Percentiles rank a stretch among this genome's conserved stretches.
phyloP scores from a whole-genome alignment of 2,888 invertebrate species.

The Hoplodrina ambigua region DNA sequence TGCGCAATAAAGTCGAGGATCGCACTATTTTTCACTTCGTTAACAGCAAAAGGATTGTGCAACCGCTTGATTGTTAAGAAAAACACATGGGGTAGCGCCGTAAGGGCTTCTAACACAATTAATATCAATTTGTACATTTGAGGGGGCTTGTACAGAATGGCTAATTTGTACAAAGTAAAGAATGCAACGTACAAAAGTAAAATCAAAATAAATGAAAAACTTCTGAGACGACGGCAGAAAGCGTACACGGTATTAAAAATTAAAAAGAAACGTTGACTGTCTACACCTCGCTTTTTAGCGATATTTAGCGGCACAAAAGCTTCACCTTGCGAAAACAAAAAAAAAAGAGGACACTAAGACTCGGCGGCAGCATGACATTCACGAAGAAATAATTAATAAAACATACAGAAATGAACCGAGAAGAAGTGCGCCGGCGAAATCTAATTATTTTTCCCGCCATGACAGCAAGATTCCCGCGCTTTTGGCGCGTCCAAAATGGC shows the following conservation, averaged over 20 bases:
- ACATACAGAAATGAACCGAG: conserved; percentile 87
- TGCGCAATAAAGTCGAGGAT: conserved; percentile 67
- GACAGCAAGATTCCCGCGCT: conserved; percentile 87
- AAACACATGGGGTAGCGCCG: conserved; percentile 86
- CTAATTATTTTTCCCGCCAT: conserved; percentile 88
- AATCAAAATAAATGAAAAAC: conserved; percentile 52
- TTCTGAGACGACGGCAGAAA: conserved; percentile 55
- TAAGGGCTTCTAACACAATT: conserved; percentile 86
- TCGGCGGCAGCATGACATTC: conserved; percentile 71
- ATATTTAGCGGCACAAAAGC: conserved; percentile 73
- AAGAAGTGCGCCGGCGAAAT: conserved; percentile 82
- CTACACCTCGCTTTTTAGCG: conserved; percentile 72
- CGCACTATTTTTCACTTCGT: conserved; percentile 63
- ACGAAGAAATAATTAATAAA: conserved; percentile 87
- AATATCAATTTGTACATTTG: conserved; percentile 86
- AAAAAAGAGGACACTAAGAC: conserved; percentile 67
- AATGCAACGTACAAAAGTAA: conserved; percentile 62
- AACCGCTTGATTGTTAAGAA: conserved; percentile 86
- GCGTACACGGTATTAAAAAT: conserved; percentile 69
- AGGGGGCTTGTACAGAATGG: conserved; percentile 69
- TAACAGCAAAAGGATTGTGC: conserved; percentile 70
- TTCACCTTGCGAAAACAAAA: conserved; percentile 62
- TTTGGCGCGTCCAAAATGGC: conserved; percentile 80
- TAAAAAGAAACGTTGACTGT: conserved; percentile 68
- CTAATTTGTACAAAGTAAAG: conserved; percentile 63